These are phyloP conservation scores for Balearica regulorum DNA, from an alignment of 2,797 vertebrate species.

Conservation along the genomic window DNA sequence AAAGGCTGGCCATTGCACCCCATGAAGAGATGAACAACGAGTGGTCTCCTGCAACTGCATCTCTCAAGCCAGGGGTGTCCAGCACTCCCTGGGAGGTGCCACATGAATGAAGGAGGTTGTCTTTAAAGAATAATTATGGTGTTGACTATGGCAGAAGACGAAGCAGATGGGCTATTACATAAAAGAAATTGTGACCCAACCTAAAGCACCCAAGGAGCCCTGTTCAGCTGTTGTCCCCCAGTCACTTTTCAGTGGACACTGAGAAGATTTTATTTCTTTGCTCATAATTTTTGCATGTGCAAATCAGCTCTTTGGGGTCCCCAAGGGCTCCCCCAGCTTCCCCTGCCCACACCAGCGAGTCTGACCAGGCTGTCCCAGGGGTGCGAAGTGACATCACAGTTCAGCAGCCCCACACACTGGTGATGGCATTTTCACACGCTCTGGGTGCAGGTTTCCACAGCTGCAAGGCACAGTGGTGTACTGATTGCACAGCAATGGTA, in stretches of 20 bases:
- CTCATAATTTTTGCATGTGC: background rate
- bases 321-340: background rate
- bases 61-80: background rate
- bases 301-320: background rate
- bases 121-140: background rate
- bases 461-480: background rate
- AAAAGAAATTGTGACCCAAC: background rate
- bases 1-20: background rate
- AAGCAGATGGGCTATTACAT: background rate
- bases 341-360: background rate
- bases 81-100: background rate
- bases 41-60: background rate
- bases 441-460: background rate
- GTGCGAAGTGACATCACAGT: background rate
- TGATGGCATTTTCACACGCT: rapidly evolving
- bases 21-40: rapidly evolving
- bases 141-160: background rate
- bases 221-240: background rate
- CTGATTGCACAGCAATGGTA: background rate
- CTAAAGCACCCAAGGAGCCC: background rate
- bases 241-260: background rate
- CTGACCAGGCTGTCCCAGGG: rapidly evolving
- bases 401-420: background rate
- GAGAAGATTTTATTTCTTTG: background rate
- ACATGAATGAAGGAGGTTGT: background rate